These are phyloP conservation scores for Muricea muricata DNA, from an alignment of 92 coral and sea anemone species.

Conservation along the genomic window DNA sequence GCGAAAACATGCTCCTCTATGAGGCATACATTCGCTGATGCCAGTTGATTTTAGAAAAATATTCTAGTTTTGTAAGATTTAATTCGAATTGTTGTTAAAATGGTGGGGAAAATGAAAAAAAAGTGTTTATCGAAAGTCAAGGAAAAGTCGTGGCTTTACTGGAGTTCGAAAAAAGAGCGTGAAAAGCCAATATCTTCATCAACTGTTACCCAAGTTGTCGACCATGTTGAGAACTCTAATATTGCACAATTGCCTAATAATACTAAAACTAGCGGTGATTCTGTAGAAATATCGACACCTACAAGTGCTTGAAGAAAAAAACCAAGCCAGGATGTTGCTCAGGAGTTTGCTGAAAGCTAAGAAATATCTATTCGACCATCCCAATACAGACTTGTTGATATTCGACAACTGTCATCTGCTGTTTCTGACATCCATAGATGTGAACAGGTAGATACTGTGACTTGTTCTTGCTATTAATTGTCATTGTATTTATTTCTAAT, in stretches of 20 bases:
- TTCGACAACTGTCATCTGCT: too few species aligned
- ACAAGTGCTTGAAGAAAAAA: constrained; percentile 33
- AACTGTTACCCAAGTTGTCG: background rate
- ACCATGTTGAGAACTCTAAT: background rate
- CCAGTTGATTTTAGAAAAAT: background rate
- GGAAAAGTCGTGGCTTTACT: too few species aligned
- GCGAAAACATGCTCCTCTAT: background rate
- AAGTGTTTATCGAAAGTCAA: background rate
- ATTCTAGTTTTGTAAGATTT: background rate
- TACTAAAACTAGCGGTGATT: background rate
- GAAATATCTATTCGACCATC: background rate
- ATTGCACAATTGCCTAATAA: too few species aligned
- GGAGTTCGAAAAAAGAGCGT: too few species aligned
- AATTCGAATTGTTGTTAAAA: too few species aligned
- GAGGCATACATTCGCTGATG: too few species aligned
- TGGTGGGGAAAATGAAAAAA: background rate
- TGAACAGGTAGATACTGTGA: too few species aligned
- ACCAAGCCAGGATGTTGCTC: too few species aligned
- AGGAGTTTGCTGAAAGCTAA: constrained; percentile 13
- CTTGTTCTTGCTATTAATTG: too few species aligned
- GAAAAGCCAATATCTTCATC: background rate
- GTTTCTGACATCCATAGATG: too few species aligned
- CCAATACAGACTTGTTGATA: too few species aligned
- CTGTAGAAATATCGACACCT: background rate
- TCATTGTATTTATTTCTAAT: too few species aligned